Base-by-base conservation (phyloP, 2,888 invertebrate genomes). In the Dorcus hopei region DNA sequence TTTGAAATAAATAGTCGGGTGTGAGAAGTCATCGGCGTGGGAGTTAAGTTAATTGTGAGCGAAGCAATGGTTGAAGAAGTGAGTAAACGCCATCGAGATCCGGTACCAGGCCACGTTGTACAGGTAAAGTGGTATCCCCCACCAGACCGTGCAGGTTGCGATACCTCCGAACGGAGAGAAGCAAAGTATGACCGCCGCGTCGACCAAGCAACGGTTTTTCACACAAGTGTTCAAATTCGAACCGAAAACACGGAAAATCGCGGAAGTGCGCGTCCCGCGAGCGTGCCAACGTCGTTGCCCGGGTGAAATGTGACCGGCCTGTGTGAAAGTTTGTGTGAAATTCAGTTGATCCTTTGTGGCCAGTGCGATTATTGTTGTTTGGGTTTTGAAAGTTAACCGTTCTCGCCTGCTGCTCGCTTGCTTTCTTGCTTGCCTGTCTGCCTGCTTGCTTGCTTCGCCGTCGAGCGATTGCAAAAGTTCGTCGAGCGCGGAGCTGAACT, bases 151-250 rank as follows among this genome's bases (percentile, higher is more conserved):
- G 52, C 65, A 66, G 64, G 66, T 66, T 66, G 61, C 63, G 66
- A 62, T 66, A 65, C 65, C 63, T 61, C 59, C 59, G 61, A 47
- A 45, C 54, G 45, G 41, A 64, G 62, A 61, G 63, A 61, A 61
- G 63, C 61, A 61, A 65, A 65, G 61, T 64, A 63, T 63, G 63
- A 66, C 64, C 63, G 66, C 66, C 62, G 64, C 63, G 66, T 64
- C 58, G 63, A 63, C 60, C 62, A 63, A 52, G 60, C 66, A 66
- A 66, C 66, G 66, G 66, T 58, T 66, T 66, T 61, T 60, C 54
- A 50, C 56, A 58, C 63, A 64, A 66, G 64, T 66, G 63, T 58
- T 66, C 61, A 61, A 57, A 57, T 63, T 66, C 59, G 54, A 54
- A 43, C 33, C 50, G 56, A 54, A 63, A 63, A 63, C 54, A 60